These are phyloP conservation scores for Scatophagus argus DNA, from an alignment of 2,113 vertebrate species.

Conservation along the genomic window DNA sequence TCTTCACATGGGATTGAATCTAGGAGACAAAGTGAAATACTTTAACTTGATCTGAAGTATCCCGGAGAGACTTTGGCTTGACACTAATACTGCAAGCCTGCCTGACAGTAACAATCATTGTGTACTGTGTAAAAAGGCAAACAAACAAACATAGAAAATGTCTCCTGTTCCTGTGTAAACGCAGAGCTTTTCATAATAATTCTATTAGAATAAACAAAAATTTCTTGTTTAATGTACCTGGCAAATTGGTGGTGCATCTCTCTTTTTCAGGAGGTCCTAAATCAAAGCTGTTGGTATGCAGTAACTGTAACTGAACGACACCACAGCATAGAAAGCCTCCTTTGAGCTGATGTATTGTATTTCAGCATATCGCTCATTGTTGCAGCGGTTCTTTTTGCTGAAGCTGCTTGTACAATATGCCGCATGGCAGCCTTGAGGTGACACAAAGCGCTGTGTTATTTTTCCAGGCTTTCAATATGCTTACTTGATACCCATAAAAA, in stretches of 20 bases:
- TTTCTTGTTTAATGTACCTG: neutral
- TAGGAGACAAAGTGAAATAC: slow-evolving; percentile 11
- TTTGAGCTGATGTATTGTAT: slow-evolving; percentile 56
- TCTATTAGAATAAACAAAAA: neutral
- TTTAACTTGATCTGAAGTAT: slow-evolving; percentile 3
- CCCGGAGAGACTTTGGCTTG: slow-evolving; percentile 10
- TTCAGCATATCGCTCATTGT: slow-evolving; percentile 58
- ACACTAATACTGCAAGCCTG: neutral
- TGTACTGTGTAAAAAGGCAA: too few species aligned
- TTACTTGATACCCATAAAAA: slow-evolving; percentile 54
- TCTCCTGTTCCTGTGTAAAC: slow-evolving; percentile 13
- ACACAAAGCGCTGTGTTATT: slow-evolving; percentile 65
- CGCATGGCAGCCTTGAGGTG: slow-evolving; percentile 48
- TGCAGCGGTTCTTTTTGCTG: slow-evolving; percentile 56
- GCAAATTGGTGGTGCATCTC: neutral
- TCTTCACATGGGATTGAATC: slow-evolving; percentile 16
- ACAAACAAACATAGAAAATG: too few species aligned
- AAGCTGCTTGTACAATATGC: slow-evolving; percentile 24
- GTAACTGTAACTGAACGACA: slow-evolving; percentile 40
- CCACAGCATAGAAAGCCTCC: slow-evolving; percentile 29
- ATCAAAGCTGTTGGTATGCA: slow-evolving; percentile 28
- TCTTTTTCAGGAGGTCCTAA: slow-evolving; percentile 2
- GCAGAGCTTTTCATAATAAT: slow-evolving; percentile 29
- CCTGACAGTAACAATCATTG: slow-evolving; percentile 20
- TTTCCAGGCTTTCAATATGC: slow-evolving; percentile 49